Evolutionary conservation across 2,113 vertebrate genomes (phyloP).

Genomic region (Campylorhamphus procurvoides): DNA sequence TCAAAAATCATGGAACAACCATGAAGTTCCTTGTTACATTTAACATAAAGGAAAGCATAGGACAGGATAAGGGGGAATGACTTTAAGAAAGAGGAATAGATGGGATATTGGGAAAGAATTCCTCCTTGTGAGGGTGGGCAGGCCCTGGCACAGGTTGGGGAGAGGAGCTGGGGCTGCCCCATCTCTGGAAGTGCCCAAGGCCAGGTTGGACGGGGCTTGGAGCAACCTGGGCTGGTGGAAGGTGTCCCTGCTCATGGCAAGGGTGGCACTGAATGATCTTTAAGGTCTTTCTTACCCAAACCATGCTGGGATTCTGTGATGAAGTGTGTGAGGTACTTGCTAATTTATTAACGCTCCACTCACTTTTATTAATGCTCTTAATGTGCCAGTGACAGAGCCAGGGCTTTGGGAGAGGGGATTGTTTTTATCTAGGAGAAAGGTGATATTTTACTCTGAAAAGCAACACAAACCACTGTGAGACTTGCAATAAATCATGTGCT

Average conservation of each 20-base stretch:
- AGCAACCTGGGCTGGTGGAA: accelerated
- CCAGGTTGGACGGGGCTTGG: accelerated
- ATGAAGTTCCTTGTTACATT: not conserved
- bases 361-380: not conserved
- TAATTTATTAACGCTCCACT: not conserved
- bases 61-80: not conserved
- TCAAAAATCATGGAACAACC: not conserved
- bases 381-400: not conserved
- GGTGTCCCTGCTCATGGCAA: not conserved
- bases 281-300: not conserved
- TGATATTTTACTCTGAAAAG: constrained; percentile 8
- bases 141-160: not conserved
- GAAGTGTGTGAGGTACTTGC: not conserved
- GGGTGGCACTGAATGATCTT: not conserved
- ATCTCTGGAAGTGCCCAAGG: not conserved
- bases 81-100: not conserved
- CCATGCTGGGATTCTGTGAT: not conserved
- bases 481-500: not conserved
- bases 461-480: not conserved
- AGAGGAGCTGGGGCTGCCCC: not conserved
- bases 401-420: not conserved
- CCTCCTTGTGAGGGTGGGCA: not conserved
- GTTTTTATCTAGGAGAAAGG: not conserved
- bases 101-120: not conserved
- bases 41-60: not conserved